These are phyloP conservation scores for Aythya baeri DNA, from an alignment of 2,113 vertebrate species.

Conservation along the genomic window DNA sequence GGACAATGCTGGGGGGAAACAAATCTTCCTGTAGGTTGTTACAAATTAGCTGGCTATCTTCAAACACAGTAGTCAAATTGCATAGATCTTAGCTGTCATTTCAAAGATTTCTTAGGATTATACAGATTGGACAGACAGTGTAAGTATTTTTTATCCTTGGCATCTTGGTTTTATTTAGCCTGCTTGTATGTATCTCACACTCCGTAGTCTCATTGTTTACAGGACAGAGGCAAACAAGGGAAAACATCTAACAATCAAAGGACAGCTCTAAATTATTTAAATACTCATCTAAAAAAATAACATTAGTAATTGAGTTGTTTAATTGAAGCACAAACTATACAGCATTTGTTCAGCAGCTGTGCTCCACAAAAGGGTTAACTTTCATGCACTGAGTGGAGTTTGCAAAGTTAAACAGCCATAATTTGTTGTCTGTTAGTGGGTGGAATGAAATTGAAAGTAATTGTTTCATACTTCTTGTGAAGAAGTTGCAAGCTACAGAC, in stretches of 20 bases:
- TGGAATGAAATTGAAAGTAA: background rate
- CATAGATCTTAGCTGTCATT: background rate
- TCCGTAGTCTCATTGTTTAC: background rate
- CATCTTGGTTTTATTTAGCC: background rate
- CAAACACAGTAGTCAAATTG: fast-evolving
- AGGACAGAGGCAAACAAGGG: background rate
- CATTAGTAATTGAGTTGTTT: too few relatives aligned
- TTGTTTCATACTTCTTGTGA: background rate
- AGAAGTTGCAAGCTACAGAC: background rate
- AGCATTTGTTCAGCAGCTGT: background rate
- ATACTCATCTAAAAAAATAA: background rate
- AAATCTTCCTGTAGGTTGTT: background rate
- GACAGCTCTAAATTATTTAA: background rate
- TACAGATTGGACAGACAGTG: background rate
- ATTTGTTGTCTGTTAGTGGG: background rate
- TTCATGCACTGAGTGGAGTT: background rate
- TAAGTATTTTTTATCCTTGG: background rate
- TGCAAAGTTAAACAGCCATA: background rate
- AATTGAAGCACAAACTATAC: background rate
- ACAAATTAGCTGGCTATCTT: background rate
- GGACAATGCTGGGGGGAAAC: background rate
- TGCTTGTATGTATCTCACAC: background rate
- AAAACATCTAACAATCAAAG: background rate
- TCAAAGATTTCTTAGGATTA: background rate
- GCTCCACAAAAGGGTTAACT: background rate